These are phyloP conservation scores for Guaruba guarouba DNA, from an alignment of 2,113 vertebrate genomes.

Conservation along the genomic window DNA sequence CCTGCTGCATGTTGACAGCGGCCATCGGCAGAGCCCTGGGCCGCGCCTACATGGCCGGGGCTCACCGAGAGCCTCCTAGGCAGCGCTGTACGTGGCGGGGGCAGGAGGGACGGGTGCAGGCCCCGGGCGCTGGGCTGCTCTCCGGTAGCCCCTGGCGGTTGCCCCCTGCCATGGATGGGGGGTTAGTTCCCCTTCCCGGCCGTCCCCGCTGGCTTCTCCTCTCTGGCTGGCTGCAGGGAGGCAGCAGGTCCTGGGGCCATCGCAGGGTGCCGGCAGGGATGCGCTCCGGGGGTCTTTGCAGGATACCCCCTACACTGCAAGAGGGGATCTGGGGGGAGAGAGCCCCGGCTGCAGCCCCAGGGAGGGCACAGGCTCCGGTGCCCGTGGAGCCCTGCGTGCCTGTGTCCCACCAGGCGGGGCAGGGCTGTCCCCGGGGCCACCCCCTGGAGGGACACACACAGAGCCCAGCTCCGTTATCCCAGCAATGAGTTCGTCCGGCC, in stretches of 20 bases:
- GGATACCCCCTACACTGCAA: background rate
- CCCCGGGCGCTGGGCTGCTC: background rate
- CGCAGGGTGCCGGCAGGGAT: background rate
- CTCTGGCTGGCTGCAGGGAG: background rate
- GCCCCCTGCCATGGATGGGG: slow-evolving; percentile 43
- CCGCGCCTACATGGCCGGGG: slow-evolving; percentile 31
- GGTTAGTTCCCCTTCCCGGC: slow-evolving; percentile 5
- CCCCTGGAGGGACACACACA: background rate
- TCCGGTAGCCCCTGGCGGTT: background rate
- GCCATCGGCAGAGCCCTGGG: background rate
- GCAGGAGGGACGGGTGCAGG: background rate
- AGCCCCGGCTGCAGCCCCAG: background rate
- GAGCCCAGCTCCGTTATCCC: background rate
- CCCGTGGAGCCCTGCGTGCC: background rate
- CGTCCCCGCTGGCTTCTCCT: background rate
- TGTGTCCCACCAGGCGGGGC: background rate
- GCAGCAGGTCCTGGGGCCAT: background rate
- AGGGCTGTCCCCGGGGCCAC: background rate
- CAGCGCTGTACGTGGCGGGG: background rate
- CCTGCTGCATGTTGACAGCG: slow-evolving; percentile 4
- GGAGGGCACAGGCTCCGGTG: background rate
- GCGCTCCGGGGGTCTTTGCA: background rate
- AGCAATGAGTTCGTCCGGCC: background rate
- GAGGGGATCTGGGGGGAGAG: slow-evolving; percentile 4
- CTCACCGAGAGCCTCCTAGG: background rate